phyloP scores from a whole-genome alignment of 2,888 invertebrate genomes.

The Drosophila niveifrons region DNA sequence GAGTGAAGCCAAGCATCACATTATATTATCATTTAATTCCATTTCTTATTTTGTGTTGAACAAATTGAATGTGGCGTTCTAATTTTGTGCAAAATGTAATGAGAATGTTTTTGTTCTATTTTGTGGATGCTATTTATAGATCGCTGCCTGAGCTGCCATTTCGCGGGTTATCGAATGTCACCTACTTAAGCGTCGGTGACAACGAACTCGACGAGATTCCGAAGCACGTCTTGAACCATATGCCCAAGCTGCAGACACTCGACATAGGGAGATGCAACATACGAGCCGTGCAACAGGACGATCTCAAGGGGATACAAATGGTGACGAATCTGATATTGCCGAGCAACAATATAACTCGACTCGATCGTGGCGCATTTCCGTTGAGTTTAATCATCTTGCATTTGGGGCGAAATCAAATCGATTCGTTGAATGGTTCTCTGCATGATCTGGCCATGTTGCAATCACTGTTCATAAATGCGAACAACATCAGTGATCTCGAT shows the following conservation, averaged over 20 bases:
- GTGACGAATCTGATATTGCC: slow-evolving; percentile 90
- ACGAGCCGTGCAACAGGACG: slow-evolving; percentile 89
- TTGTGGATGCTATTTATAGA: slow-evolving; percentile 86
- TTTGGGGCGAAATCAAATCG: slow-evolving; percentile 91
- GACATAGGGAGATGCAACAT: slow-evolving; percentile 94
- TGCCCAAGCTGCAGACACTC: slow-evolving; percentile 92
- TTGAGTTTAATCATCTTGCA: slow-evolving; percentile 89
- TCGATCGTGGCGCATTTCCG: slow-evolving; percentile 91
- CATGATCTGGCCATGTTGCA: slow-evolving; percentile 90
- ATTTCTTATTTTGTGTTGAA: too few relatives aligned
- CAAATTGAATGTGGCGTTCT: slow-evolving; percentile 24
- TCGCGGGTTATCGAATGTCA: slow-evolving; percentile 90
- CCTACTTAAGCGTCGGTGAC: slow-evolving; percentile 92
- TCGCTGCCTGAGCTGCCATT: slow-evolving; percentile 91
- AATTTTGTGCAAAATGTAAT: slow-evolving; percentile 48
- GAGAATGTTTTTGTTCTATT: slow-evolving; percentile 31
- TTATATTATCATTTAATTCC: too few relatives aligned
- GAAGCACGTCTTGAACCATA: slow-evolving; percentile 90
- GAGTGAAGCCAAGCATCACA: too few relatives aligned
- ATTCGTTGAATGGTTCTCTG: slow-evolving; percentile 91
- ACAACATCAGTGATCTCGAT: slow-evolving; percentile 91
- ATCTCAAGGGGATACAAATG: slow-evolving; percentile 90
- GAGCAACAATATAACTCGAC: slow-evolving; percentile 90
- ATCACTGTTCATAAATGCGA: slow-evolving; percentile 92
- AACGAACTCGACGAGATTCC: slow-evolving; percentile 92